Base-by-base conservation (phyloP, 2,888 invertebrate genomes). In the Arctia plantaginis region DNA sequence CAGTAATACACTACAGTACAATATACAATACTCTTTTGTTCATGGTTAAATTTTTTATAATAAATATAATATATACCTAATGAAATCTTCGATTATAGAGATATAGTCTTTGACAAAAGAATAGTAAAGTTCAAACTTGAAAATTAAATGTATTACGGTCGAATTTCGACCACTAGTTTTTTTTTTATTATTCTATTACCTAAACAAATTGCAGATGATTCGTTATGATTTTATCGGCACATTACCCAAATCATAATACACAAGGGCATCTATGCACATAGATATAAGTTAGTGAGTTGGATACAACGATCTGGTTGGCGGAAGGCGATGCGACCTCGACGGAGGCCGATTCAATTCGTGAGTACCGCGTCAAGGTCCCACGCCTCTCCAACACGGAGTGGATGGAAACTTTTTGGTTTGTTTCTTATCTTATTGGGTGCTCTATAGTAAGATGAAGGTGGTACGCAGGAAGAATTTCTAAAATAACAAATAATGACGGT, bases 341-440 rank as follows among this genome's bases (percentile, higher is more conserved):
- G 80, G 89, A 85, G 90, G 89, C 90, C 91, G 87, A 86, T 87
- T 90, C 89, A 89, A 92, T 92, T 92, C 91, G 91, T 92, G 90
- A 90, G 91, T 90, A 89, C 88, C 86, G 85, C 85, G 81, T 87
- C 93, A 93, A 93, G 93, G 93, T 92, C 89, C 88, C 78, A 81
- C 85, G 80, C 80, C 85, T 80, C 87, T 85, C 79, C 83, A 78
- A 80, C 41, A 13, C 71, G 4, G 71, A 82, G 79, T 85, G 88
- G 86, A 89, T 89, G 87, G 88, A 88, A 89, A 90, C 86, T 90
- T 90, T 84, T 89, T 83, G 78, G 77, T 86, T 84, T 88, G 89
- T 88, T 88, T 89, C 87, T 87, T 85, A 79, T 82, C 77, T 77
- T 82, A 83, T 81, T 77, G 82, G 80, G 74, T 79, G 74, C 69